Evolutionary conservation across 2,113 vertebrate genomes (phyloP).

Genomic region (Sceloporus tristichus): DNA sequence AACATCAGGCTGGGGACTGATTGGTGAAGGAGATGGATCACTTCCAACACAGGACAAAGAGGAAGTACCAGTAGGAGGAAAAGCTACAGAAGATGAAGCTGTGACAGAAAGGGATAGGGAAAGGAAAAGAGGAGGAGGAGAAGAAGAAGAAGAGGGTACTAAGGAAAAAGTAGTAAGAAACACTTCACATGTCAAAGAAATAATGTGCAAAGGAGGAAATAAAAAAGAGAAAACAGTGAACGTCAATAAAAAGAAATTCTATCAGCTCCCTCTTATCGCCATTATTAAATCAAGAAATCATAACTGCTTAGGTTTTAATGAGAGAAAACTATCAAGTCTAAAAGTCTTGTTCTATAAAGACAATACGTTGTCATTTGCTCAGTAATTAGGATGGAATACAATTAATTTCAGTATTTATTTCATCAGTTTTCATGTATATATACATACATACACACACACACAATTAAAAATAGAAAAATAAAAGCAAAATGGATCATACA

Average conservation of each 20-base stretch:
- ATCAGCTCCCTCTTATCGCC: not conserved
- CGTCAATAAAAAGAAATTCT: slow-evolving; percentile 13
- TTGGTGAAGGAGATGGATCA: slow-evolving; percentile 80
- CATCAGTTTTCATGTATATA: slow-evolving; percentile 47
- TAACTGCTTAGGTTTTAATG: slow-evolving; percentile 10
- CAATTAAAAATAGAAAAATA: slow-evolving; percentile 86
- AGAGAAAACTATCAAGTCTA: not conserved
- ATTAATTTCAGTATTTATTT: slow-evolving; percentile 80
- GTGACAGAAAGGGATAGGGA: slow-evolving; percentile 82
- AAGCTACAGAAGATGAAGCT: slow-evolving; percentile 85
- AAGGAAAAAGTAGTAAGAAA: slow-evolving; percentile 78
- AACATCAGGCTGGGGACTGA: slow-evolving; percentile 80
- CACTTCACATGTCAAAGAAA: slow-evolving; percentile 46
- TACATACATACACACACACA: slow-evolving; percentile 70
- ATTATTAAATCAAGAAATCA: not conserved
- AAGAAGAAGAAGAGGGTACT: slow-evolving; percentile 72
- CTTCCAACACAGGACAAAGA: slow-evolving; percentile 86
- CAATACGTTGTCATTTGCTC: slow-evolving; percentile 18
- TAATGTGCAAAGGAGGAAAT: slow-evolving; percentile 38
- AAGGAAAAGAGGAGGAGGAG: slow-evolving; percentile 76
- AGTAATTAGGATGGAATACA: slow-evolving; percentile 64
- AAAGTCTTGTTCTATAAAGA: slow-evolving; percentile 17
- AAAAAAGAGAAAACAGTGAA: slow-evolving; percentile 32
- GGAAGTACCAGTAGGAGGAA: slow-evolving; percentile 85
- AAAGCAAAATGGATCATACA: slow-evolving; percentile 81